Conservation (phyloP, 2,797 vertebrate genomes). For the Peromyscus nudipes region DNA sequence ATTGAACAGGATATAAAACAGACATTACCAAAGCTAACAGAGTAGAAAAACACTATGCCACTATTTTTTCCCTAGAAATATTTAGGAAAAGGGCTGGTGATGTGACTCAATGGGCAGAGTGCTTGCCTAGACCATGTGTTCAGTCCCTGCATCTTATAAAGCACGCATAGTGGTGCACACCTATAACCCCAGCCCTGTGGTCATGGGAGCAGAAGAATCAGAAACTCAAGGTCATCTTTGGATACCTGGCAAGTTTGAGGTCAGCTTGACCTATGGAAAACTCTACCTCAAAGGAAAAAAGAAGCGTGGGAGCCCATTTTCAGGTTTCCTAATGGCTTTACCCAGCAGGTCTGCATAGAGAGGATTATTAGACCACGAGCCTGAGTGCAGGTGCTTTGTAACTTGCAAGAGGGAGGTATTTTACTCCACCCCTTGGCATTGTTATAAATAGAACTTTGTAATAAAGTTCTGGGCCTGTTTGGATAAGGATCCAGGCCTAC, state of each 20-base stretch:
- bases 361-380: too few species aligned
- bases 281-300: too few species aligned
- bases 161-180: neutral
- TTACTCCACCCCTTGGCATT: too few species aligned
- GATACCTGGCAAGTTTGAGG: neutral
- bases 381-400: too few species aligned
- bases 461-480: too few species aligned
- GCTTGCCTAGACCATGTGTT: neutral
- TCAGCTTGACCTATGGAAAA: neutral
- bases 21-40: neutral
- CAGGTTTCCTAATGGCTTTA: too few species aligned
- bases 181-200: neutral
- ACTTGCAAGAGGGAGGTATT: too few species aligned
- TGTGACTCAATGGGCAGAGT: neutral
- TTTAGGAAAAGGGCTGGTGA: neutral
- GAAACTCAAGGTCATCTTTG: neutral
- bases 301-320: too few species aligned
- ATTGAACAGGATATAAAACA: neutral
- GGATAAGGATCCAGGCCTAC: too few species aligned
- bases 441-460: too few species aligned
- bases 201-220: neutral
- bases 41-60: neutral
- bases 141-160: neutral
- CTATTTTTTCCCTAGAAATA: neutral
- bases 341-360: too few species aligned